These are phyloP conservation scores for Papio anubis DNA, from an alignment of 2,113 vertebrate species.

Conservation along the genomic window DNA sequence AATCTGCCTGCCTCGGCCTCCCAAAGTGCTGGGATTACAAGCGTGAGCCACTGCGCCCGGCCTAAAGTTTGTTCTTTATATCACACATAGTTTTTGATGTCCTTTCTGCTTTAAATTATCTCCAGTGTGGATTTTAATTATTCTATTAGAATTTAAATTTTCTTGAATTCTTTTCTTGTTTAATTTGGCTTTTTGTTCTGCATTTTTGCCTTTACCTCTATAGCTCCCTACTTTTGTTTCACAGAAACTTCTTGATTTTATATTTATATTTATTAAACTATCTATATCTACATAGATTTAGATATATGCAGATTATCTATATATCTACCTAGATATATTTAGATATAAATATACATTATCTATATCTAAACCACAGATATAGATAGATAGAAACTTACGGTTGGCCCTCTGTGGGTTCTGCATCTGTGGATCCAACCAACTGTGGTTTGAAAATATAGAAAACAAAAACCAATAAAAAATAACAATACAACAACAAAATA, in stretches of 20 bases:
- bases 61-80: neutral
- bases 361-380: neutral
- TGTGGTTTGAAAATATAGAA: neutral
- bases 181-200: neutral
- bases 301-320: neutral
- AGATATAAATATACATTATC: neutral
- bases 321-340: neutral
- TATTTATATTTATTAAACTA: neutral
- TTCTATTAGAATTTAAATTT: conserved; percentile 22
- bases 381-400: neutral
- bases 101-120: neutral
- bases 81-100: neutral
- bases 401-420: neutral
- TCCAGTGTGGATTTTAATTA: conserved; percentile 4
- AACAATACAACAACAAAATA: neutral
- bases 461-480: neutral
- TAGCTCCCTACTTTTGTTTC: neutral
- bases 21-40: no score
- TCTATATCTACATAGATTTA: neutral
- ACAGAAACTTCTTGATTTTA: neutral
- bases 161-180: neutral
- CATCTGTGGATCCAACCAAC: neutral
- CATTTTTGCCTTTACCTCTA: neutral
- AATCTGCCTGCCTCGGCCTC: no score
- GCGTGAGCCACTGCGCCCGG: no score